phyloP scores from a whole-genome alignment of 2,888 invertebrate species.

The Dryobotodes eremita region DNA sequence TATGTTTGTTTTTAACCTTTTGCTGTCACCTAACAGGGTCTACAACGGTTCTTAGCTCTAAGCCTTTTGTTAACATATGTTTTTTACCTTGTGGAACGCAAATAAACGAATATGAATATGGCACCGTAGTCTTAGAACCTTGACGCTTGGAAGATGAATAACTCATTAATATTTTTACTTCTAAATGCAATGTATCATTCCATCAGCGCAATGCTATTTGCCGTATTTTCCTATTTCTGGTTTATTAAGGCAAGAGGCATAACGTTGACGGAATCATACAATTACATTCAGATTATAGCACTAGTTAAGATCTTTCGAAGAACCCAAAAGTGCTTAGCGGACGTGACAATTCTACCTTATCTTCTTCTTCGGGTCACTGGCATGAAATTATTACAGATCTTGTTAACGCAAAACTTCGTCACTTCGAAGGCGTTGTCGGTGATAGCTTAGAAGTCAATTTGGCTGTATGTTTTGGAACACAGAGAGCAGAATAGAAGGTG shows the following conservation, averaged over 20 bases:
- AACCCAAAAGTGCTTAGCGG: not conserved
- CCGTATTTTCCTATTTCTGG: not conserved
- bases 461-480: too few relatives aligned
- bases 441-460: too few relatives aligned
- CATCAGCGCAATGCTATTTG: not conserved
- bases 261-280: not conserved
- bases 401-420: too few relatives aligned
- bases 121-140: not conserved
- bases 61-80: too few relatives aligned
- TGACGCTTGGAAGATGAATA: not conserved
- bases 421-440: too few relatives aligned
- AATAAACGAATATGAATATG: too few relatives aligned
- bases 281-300: not conserved
- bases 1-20: too few relatives aligned
- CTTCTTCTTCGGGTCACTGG: not conserved
- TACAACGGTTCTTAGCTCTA: too few relatives aligned
- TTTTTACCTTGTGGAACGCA: too few relatives aligned
- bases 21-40: too few relatives aligned
- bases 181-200: not conserved
- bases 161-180: not conserved
- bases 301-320: not conserved
- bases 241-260: not conserved
- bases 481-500: too few relatives aligned
- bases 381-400: too few relatives aligned
- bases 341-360: constrained; percentile 7